Conservation (phyloP, 2,797 vertebrate species). For the Mycteria americana region DNA sequence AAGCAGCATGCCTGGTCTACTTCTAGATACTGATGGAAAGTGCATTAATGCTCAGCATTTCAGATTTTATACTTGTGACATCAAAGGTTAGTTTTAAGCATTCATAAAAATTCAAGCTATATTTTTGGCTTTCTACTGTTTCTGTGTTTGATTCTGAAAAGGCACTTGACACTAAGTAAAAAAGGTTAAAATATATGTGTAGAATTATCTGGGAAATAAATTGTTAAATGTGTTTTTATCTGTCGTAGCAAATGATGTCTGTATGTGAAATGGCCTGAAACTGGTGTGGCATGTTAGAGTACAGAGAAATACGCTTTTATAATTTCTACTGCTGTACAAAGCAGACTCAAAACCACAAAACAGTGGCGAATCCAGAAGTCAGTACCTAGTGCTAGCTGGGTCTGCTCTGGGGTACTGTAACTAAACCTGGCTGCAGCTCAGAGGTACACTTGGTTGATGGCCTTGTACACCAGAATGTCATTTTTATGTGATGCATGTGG, state of each 20-base stretch:
- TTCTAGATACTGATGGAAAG: background rate
- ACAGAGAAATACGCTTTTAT: background rate
- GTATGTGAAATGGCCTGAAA: background rate
- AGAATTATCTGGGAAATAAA: slow-evolving; percentile 22
- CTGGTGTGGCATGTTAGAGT: background rate
- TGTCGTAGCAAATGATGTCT: background rate
- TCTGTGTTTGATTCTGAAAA: background rate
- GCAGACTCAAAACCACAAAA: background rate
- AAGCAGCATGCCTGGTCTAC: background rate
- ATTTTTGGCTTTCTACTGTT: background rate
- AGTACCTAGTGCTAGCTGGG: background rate
- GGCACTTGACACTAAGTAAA: background rate
- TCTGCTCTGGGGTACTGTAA: slow-evolving; percentile 7
- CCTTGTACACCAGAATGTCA: background rate
- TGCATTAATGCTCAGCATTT: slow-evolving; percentile 2
- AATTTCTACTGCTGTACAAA: background rate
- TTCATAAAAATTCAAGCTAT: background rate
- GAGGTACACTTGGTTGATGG: background rate
- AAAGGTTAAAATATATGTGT: background rate
- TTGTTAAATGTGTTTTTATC: background rate
- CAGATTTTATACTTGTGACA: background rate
- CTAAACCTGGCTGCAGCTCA: slow-evolving; percentile 42
- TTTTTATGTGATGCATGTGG: background rate
- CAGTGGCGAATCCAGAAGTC: background rate
- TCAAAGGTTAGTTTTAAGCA: slow-evolving; percentile 21